phyloP scores from a whole-genome alignment of 2,113 vertebrate genomes.

The Pandion haliaetus region DNA sequence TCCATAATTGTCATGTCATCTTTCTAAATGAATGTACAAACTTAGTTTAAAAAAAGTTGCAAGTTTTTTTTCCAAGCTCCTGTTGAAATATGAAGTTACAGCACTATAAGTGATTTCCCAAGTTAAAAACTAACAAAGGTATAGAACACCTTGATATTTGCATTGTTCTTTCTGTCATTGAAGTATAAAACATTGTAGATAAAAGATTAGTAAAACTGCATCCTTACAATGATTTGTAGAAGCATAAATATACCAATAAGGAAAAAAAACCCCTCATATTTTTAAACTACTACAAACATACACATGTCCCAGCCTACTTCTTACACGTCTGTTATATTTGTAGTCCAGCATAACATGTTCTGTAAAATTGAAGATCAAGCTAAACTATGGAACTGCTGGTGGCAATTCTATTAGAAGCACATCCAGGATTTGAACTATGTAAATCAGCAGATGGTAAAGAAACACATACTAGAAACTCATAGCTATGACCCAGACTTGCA shows the following conservation, averaged over 20 bases:
- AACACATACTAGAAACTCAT: not conserved
- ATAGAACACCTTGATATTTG: not conserved
- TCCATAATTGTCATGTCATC: not conserved
- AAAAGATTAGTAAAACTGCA: not conserved
- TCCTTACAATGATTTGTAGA: not conserved
- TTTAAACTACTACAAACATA: not conserved
- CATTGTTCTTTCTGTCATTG: not conserved
- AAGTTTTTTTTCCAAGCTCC: not conserved
- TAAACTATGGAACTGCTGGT: not conserved
- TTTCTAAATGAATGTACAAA: not conserved
- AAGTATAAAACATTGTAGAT: not conserved
- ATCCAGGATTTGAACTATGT: not conserved
- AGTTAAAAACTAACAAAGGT: not conserved
- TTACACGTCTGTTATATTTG: not conserved
- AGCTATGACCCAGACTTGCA: not conserved
- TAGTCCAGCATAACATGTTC: not conserved
- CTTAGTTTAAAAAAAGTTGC: not conserved
- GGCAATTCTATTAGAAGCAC: not conserved
- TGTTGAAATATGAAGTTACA: not conserved
- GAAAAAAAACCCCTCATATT: not conserved
- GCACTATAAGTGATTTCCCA: not conserved
- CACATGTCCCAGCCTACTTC: not conserved
- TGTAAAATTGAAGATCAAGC: not conserved
- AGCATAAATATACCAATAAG: not conserved
- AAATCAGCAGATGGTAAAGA: not conserved